Evolutionary conservation across 2,797 vertebrate species (phyloP).

Genomic region (Okamejei kenojei): DNA sequence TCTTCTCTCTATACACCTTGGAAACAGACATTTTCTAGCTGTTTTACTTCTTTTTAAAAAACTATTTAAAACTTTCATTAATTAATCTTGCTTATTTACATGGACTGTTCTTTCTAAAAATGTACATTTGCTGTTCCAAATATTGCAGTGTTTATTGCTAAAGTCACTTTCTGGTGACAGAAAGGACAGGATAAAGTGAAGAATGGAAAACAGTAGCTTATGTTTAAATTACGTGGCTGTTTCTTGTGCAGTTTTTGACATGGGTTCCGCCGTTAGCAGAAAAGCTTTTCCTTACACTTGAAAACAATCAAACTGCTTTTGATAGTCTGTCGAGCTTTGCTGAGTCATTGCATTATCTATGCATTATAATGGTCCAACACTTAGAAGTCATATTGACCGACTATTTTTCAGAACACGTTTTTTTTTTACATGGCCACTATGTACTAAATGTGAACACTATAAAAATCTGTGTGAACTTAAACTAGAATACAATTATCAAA

Average conservation of each 20-base stretch:
- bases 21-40: constrained; percentile 30
- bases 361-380: constrained; percentile 15
- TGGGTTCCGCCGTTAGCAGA: background rate
- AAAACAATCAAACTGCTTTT: constrained; percentile 21
- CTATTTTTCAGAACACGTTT: background rate
- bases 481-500: constrained; percentile 59
- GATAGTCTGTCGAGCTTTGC: background rate
- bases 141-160: constrained; percentile 31
- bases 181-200: constrained; percentile 6
- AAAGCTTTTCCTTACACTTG: background rate
- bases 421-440: constrained; percentile 49
- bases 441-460: constrained; percentile 51
- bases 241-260: constrained; percentile 31
- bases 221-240: constrained; percentile 5
- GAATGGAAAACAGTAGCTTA: constrained; percentile 29
- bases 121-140: constrained; percentile 35
- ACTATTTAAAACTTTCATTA: constrained; percentile 35
- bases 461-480: constrained; percentile 50
- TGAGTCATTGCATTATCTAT: background rate
- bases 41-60: constrained; percentile 20
- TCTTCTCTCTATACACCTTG: constrained; percentile 37
- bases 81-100: constrained; percentile 37
- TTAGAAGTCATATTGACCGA: constrained; percentile 20
- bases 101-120: constrained; percentile 35
- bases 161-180: background rate